Percentiles rank a stretch among this genome's conserved stretches.
Conservation (phyloP, 2,888 invertebrate genomes). For the Lomographa bimaculata region DNA sequence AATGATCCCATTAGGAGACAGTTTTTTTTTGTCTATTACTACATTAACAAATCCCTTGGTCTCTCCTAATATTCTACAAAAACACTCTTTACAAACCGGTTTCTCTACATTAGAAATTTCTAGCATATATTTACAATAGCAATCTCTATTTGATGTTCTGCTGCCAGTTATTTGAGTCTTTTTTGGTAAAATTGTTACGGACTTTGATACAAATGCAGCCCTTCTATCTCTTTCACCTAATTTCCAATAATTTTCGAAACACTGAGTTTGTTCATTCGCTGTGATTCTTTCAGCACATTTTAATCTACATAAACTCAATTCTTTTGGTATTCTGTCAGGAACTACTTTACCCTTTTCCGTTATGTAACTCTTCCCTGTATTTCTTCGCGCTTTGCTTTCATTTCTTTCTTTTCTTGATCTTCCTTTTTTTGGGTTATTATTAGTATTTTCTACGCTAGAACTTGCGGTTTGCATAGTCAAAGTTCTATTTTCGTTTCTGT, state of each 20-base stretch:
- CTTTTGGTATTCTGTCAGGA: slow-evolving; percentile 4
- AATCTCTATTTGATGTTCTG: slow-evolving; percentile 16
- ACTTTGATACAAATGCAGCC: slow-evolving; percentile 15
- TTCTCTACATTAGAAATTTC: slow-evolving; percentile 21
- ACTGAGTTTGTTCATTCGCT: slow-evolving; percentile 10
- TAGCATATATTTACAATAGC: slow-evolving; percentile 4
- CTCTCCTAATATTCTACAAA: slow-evolving; percentile 6
- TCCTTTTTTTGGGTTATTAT: neutral
- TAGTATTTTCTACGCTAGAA: neutral
- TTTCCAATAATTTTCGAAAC: slow-evolving; percentile 24
- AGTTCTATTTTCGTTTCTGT: slow-evolving; percentile 14
- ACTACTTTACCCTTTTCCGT: slow-evolving; percentile 19
- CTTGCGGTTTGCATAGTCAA: neutral
- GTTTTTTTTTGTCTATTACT: slow-evolving; percentile 19
- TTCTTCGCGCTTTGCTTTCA: slow-evolving; percentile 15
- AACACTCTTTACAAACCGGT: slow-evolving; percentile 16
- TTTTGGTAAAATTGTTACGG: slow-evolving; percentile 21
- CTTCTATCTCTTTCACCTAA: slow-evolving; percentile 16
- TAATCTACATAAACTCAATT: slow-evolving; percentile 16
- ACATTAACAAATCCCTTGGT: neutral
- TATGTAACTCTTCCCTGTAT: slow-evolving; percentile 20
- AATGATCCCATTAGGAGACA: slow-evolving; percentile 21
- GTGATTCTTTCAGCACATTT: slow-evolving; percentile 19
- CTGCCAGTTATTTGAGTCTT: slow-evolving; percentile 19
- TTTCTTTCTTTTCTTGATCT: slow-evolving; percentile 16